Base-by-base conservation (phyloP, 2,797 vertebrate genomes). In the Sebastolobus alascanus region DNA sequence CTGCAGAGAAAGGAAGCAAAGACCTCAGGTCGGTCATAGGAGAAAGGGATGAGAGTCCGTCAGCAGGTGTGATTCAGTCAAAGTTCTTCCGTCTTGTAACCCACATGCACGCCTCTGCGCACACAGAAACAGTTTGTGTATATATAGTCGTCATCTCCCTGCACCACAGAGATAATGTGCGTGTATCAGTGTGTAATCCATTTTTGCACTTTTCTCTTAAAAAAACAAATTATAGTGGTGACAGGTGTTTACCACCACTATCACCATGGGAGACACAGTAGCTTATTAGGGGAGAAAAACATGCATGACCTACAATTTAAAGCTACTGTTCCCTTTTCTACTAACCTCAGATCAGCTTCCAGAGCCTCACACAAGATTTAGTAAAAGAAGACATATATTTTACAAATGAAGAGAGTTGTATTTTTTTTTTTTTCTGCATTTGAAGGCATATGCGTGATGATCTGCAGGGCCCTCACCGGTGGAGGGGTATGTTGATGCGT, bases 161-260 rank as follows among this genome's bases (percentile, higher is more conserved):
- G 83, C 73, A 75, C 79, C 90, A 79, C 79, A 59, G 54, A 50
- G 64, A 75, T 64, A 46, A 35, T 61, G 84, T 86, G 82, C 37
- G 58, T 74, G 67, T 79, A 64, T 74, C 46, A 33, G 73, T 82
- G 68, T 83, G 83, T 87, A 68, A 73, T 80, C 64, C 64, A 66
- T 89, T 87, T 88, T 90, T 93, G 91, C 90, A 91, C 89, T 46
- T 87, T 89, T 88, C 79, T 79, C 67, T 63, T 52, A 33, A 58
- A 58, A 68, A 67, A 10, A 52, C 38, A 72, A 67, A 77, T 68
- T 54, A 22, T 20, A 9, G 37, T 69, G 77, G 85, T 79, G 69
- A 71, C 82, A 67, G 78, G 71, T 31, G 37, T 60, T 75, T 35
- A 63, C 60, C 65, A 66, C 54, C 65, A 66, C 54, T 25, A 25